Percentiles rank a stretch among this genome's conserved stretches.
Conservation (phyloP, 2,797 vertebrate genomes). For the Steatocranus sp. region DNA sequence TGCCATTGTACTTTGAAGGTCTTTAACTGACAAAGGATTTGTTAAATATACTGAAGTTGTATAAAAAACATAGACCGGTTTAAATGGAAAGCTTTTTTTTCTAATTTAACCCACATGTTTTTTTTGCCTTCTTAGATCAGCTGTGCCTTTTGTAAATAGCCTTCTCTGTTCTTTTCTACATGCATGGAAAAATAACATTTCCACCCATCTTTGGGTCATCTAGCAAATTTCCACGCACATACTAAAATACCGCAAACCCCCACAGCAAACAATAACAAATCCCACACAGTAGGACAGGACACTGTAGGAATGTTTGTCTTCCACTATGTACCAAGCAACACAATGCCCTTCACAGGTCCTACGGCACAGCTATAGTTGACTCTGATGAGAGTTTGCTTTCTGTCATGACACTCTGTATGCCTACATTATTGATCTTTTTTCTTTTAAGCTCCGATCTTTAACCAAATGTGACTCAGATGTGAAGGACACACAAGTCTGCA, state of each 20-base stretch:
- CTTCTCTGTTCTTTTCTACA: background rate
- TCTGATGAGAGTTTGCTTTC: slow-evolving; percentile 46
- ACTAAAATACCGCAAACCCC: slow-evolving; percentile 36
- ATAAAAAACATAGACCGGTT: background rate
- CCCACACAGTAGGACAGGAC: slow-evolving; percentile 54
- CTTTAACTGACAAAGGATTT: background rate
- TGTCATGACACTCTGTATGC: slow-evolving; percentile 36
- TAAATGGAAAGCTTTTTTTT: background rate
- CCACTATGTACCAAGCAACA: background rate
- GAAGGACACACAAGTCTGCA: slow-evolving; percentile 28
- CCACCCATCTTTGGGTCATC: background rate
- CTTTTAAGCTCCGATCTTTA: slow-evolving; percentile 59
- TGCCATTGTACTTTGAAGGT: background rate
- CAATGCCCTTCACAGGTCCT: slow-evolving; percentile 49
- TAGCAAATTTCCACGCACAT: background rate
- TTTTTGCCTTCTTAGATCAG: background rate
- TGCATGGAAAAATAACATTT: slow-evolving; percentile 19
- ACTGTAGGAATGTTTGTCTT: slow-evolving; percentile 56
- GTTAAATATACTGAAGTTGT: background rate
- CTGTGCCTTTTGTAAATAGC: background rate
- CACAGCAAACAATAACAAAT: slow-evolving; percentile 57
- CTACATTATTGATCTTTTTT: slow-evolving; percentile 57
- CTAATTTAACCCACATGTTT: background rate
- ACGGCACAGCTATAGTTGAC: slow-evolving; percentile 18
- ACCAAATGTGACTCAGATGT: slow-evolving; percentile 57